phyloP scores from a whole-genome alignment of 2,797 vertebrate species.

The Lagocephalus sceleratus region DNA sequence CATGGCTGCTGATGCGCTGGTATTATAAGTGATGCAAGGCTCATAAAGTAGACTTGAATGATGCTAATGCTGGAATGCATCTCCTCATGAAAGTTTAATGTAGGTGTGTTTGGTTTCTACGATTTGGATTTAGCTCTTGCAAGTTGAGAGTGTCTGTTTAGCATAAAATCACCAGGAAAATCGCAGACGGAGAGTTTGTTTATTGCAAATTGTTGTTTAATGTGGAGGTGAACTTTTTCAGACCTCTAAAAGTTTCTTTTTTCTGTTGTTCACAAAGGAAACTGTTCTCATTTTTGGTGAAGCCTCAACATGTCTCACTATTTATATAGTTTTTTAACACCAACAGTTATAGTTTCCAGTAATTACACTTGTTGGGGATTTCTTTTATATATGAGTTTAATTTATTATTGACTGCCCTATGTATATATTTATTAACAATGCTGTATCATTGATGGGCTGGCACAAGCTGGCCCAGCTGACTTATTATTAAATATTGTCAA shows the following conservation, averaged over 20 bases:
- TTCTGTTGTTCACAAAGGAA: not conserved
- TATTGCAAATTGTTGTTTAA: slow-evolving; percentile 14
- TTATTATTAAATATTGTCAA: too few species aligned
- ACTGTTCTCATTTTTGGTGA: too few species aligned
- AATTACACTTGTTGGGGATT: too few species aligned
- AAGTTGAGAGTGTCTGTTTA: not conserved
- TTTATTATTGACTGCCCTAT: too few species aligned
- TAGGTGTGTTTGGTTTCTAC: slow-evolving; percentile 17
- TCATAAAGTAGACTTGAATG: slow-evolving; percentile 26
- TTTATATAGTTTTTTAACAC: too few species aligned
- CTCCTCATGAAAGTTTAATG: slow-evolving; percentile 29
- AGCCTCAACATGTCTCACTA: too few species aligned
- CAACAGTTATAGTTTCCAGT: too few species aligned
- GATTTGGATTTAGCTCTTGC: slow-evolving; percentile 1
- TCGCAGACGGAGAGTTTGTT: slow-evolving; percentile 4
- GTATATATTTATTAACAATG: too few species aligned
- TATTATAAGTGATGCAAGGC: slow-evolving; percentile 30
- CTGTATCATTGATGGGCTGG: too few species aligned
- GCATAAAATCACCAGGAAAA: slow-evolving; percentile 1
- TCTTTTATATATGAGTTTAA: too few species aligned
- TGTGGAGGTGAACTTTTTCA: slow-evolving; percentile 3
- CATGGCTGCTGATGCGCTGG: slow-evolving; percentile 31
- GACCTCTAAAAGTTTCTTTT: slow-evolving; percentile 7
- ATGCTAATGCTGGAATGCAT: slow-evolving; percentile 3
- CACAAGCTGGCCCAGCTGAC: too few species aligned